Evolutionary conservation across 64 coral and sea anemone species (phyloP), one percentile per base, ranked within the genome.

Genomic region (Actinia equina): DNA sequence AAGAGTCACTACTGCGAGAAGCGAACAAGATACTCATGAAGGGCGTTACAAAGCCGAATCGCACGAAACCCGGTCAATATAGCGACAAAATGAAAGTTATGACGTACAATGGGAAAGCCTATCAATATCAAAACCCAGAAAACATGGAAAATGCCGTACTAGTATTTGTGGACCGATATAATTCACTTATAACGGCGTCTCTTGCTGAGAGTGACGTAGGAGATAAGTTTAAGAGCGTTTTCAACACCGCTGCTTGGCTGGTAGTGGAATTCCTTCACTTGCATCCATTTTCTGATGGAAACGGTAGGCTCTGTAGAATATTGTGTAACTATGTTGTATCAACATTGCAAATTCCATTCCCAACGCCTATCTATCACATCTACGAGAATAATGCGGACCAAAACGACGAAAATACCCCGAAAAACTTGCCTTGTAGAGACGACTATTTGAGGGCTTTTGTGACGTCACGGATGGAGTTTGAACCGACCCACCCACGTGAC

Each of bases 241-340:
- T 92, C 44, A 95, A 95, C 56, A 89, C 83, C 54, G 88, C 86
- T 77, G 86, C 82, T 43, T 91, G 90, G 90, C 37, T 95, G 22
- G n/a, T 95, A 11, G 79, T 89, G 55, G 89, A 95, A 59, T 88
- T 89, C 43, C 83, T 95, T 17, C 90, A 95, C 85, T 71, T 95
- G 14, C 94, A 95, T 86, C 94, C 94, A 30, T 92, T 92, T 88
- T 56, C 87, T 4, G 94, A 95, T 45, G 94, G 94, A 18, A 95
- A 95, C 86, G 94, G 94, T 12, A 82, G 90, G 26, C 79, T 95
- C 16, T 92, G 89, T 42, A 82, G 94, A 63, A 65, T 92, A 44
- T 87, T 95, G 43, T 89, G 94, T 54, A 95, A 88, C 61, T 95
- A 95, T 63, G 80, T 67, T 16, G 52, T 95, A 44, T 87, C 90